Conservation (phyloP, 2,113 vertebrate species). For the Xerus inauris region DNA sequence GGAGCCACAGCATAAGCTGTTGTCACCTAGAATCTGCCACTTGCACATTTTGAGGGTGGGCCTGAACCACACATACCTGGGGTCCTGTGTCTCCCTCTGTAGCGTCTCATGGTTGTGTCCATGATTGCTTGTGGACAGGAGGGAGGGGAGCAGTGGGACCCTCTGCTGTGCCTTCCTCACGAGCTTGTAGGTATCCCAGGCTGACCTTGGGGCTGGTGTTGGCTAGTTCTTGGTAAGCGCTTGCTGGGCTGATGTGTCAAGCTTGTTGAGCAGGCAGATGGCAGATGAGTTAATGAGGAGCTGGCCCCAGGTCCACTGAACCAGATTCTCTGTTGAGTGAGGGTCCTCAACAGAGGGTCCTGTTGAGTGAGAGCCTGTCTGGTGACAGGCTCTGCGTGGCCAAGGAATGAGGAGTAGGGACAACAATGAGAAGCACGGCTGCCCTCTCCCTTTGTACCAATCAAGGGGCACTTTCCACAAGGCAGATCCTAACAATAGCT, state of each 20-base stretch:
- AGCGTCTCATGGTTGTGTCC: background rate
- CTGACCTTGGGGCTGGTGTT: rapidly evolving
- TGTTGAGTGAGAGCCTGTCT: background rate
- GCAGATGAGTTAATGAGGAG: background rate
- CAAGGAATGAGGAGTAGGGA: background rate
- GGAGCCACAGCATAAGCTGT: rapidly evolving
- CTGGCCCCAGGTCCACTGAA: background rate
- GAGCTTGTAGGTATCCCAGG: no score
- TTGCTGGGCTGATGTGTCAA: background rate
- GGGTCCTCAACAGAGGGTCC: background rate
- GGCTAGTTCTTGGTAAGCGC: background rate
- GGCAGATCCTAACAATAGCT: slow-evolving; percentile 39
- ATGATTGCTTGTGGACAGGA: background rate
- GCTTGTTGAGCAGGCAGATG: background rate
- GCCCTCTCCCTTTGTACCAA: background rate
- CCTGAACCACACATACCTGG: background rate
- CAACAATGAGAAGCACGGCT: background rate
- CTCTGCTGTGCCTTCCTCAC: background rate
- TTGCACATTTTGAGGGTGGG: background rate
- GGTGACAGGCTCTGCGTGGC: background rate
- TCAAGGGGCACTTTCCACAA: slow-evolving; percentile 27
- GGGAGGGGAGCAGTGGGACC: background rate
- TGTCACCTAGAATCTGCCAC: background rate
- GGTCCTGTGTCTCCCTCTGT: background rate
- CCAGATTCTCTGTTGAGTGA: background rate